Evolutionary conservation across 53 echinoderm and acorn worm species (phyloP).

Genomic region (Paelopatides confundens): DNA sequence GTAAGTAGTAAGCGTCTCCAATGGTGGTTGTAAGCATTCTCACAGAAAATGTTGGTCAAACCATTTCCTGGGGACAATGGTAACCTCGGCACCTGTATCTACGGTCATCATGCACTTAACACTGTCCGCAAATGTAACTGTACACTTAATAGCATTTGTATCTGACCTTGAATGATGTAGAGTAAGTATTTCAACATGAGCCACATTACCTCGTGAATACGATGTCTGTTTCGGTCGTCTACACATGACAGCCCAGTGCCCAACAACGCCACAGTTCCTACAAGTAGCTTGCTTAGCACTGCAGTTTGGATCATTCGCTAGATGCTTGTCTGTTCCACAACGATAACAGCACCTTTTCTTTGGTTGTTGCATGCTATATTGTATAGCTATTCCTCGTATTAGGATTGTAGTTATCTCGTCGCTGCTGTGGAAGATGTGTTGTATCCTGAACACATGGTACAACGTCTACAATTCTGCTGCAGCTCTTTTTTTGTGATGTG

Average conservation of each 20-base stretch:
- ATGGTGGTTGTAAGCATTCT: conserved; percentile 11
- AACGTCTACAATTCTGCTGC: conserved; percentile 17
- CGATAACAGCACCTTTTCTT: conserved; percentile 24
- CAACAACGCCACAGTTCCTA: conserved; percentile 34
- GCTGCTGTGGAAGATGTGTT: conserved; percentile 49
- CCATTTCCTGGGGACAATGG: conserved; percentile 36
- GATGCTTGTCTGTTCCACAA: conserved; percentile 55
- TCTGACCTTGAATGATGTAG: not conserved
- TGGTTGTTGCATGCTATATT: not conserved
- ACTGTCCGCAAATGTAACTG: not conserved
- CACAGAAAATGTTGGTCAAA: conserved; percentile 48
- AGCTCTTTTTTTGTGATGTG: conserved; percentile 41
- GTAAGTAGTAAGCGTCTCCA: conserved; percentile 23
- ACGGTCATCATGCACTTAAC: conserved; percentile 33
- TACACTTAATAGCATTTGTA: not conserved
- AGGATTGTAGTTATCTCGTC: not conserved
- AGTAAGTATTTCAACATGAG: not conserved
- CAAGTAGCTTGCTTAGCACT: conserved; percentile 16
- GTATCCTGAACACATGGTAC: conserved; percentile 56
- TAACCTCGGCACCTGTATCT: conserved; percentile 60
- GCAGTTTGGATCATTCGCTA: conserved; percentile 56
- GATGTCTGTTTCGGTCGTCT: not conserved
- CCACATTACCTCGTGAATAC: not conserved
- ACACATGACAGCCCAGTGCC: conserved; percentile 39
- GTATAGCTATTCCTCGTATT: too few relatives aligned